These are phyloP conservation scores for Parthenolecanium corni DNA, from an alignment of 2,888 invertebrate species.

Conservation along the genomic window DNA sequence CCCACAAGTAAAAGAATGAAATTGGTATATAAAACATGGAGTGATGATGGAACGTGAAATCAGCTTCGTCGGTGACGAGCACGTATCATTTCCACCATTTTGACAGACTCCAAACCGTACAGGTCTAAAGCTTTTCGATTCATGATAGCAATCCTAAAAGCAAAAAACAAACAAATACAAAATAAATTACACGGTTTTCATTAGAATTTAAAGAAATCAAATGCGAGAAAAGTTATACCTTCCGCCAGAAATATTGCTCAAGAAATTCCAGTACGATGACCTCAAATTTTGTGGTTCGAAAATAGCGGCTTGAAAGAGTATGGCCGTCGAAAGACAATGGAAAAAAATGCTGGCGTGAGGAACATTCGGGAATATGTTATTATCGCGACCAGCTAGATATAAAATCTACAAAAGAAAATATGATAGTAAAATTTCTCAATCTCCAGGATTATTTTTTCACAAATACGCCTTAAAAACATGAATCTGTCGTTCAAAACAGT, in stretches of 20 bases:
- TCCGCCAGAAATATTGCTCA: slow-evolving; percentile 60
- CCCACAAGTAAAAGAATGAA: too few relatives aligned
- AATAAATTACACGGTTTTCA: slow-evolving; percentile 23
- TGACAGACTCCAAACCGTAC: slow-evolving; percentile 49
- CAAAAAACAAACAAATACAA: slow-evolving; percentile 27
- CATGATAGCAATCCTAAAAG: slow-evolving; percentile 48
- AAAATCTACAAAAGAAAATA: slow-evolving; percentile 46
- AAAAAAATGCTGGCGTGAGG: slow-evolving; percentile 58
- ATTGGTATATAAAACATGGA: too few relatives aligned
- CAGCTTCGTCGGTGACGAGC: background rate
- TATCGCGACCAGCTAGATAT: slow-evolving; percentile 58
- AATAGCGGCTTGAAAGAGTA: slow-evolving; percentile 64
- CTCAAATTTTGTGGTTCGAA: slow-evolving; percentile 66
- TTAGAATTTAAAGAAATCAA: slow-evolving; percentile 19
- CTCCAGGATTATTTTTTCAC: too few relatives aligned
- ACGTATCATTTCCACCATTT: slow-evolving; percentile 32
- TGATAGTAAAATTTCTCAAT: background rate
- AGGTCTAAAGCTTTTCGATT: slow-evolving; percentile 46
- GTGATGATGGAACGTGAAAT: too few relatives aligned
- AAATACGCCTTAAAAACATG: too few relatives aligned
- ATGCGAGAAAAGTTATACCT: slow-evolving; percentile 31
- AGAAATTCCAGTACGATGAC: slow-evolving; percentile 72
- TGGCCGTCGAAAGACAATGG: slow-evolving; percentile 64
- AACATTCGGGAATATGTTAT: slow-evolving; percentile 52
- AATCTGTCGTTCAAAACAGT: too few relatives aligned